These are phyloP conservation scores for Nasua narica DNA, from an alignment of 2,797 vertebrate genomes.

Conservation along the genomic window DNA sequence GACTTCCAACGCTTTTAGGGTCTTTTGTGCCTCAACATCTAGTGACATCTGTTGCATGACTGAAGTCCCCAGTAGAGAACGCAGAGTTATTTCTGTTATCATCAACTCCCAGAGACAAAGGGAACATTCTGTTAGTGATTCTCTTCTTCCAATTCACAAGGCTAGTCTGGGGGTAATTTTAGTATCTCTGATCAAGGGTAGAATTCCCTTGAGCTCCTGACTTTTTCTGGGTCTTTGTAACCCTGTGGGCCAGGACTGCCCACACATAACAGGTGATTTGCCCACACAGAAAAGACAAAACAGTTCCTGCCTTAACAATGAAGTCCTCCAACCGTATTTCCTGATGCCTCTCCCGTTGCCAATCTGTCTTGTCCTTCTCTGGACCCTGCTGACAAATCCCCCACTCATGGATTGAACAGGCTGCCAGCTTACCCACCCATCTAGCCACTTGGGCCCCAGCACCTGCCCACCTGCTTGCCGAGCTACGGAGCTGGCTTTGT, in stretches of 20 bases:
- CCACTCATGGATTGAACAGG: background rate
- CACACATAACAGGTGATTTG: slow-evolving; percentile 3
- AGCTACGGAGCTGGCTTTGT: background rate
- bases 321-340: background rate
- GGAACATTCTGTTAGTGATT: background rate
- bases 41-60: background rate
- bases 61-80: background rate
- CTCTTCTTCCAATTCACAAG: background rate
- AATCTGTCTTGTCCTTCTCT: slow-evolving; percentile 8
- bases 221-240: slow-evolving; percentile 18
- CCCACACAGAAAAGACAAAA: slow-evolving; percentile 32
- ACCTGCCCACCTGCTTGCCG: background rate
- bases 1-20: background rate
- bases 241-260: background rate
- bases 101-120: background rate
- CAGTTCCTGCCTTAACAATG: background rate
- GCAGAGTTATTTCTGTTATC: background rate
- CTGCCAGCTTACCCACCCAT: background rate
- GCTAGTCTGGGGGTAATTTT: slow-evolving; percentile 22
- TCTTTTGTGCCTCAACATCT: background rate
- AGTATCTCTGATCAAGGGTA: slow-evolving; percentile 21
- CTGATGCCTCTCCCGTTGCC: background rate
- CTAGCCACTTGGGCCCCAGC: background rate
- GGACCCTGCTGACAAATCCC: background rate
- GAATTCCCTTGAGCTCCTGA: background rate